Evolutionary conservation across 2,888 invertebrate species (phyloP), one percentile per base, ranked within the genome.

Genomic region (Strigamia transsilvanica): DNA sequence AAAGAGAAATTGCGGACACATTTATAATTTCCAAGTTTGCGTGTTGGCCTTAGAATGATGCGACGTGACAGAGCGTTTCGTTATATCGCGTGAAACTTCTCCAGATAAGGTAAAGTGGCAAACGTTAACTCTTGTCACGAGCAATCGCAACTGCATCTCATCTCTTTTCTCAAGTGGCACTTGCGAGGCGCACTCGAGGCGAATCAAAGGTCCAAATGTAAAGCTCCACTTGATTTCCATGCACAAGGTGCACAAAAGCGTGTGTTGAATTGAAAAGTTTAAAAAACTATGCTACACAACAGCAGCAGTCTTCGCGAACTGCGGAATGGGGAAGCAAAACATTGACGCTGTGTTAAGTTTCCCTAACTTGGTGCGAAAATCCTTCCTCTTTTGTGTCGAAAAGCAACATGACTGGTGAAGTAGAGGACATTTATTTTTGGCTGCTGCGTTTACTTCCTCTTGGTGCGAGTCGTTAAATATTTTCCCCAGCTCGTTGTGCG

Each of bases 61-160:
- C n/a, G 56, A 56, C n/a, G 15, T 56, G 56, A 56, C 56, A 56
- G 56, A n/a, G 56, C 56, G 56, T 56, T 56, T 56, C 5, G 56
- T 56, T 18, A 56, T 56, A 56, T 18, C 56, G 15, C 18, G 56
- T 18, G 56, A n/a, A 56, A 56, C 15, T 21, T 56, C 56, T 4
- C 18, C 18, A 56, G 56, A 56, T 56, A 56, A 56, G 56, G 56
- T 56, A 18, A 27, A 73, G 32, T 73, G 73, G 73, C 73, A n/a
- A 23, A 73, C 73, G 73, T 73, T 73, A 73, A 73, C 73, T 73
- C 73, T 27, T 73, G 73, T 73, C 73, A 32, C 73, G 73, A 73
- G 73, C 32, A 73, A 73, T 73, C 73, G 32, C 27, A 73, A 73
- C 27, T 32, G 27, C 73, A 27, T 9, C 73, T 73, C 27, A 73